Evolutionary conservation across 2,113 vertebrate genomes (phyloP), one percentile per base, ranked within the genome.

Genomic region (Spea multiplicata): DNA sequence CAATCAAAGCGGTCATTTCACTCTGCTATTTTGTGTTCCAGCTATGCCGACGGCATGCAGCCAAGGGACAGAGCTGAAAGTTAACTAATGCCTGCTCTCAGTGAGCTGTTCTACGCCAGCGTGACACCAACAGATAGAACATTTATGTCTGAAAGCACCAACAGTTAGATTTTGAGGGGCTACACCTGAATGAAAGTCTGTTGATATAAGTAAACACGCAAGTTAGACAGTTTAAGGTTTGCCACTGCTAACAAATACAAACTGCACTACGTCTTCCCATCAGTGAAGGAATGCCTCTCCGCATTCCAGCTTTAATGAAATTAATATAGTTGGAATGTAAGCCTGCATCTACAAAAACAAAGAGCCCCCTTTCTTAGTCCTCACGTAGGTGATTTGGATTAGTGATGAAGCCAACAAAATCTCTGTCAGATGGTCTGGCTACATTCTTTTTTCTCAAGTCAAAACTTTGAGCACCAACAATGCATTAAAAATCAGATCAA

Each of bases 281-380:
- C 84, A 3, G 0, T 81, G 17, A 66, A 90, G 87, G 92, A 95
- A 95, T 92, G 90, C 86, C 83, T 83, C 44, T 5, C 78, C 84
- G 84, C 92, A 95, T 95, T 94, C 94, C 92, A 87, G 84, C 85
- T 91, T 93, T 95, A 95, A 95, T 94, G 88, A 95, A 94, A 88
- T 91, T 91, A 94, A 93, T 93, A 92, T 91, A 88, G 84, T 88
- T 86, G 90, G 91, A 93, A 94, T 94, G 87, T 85, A 82, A 89
- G 86, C 85, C 85, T 84, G 85, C 85, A 89, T 86, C 88, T 86
- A 84, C 85, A 89, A 89, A 94, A 89, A 91, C 90, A 93, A 91
- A 90, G 87, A 83, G 52, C 65, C 79, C 83, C 86, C 52, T 62
- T n/a, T 67, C 52, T 73, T 74, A 76, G 71, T 81, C 0, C 16